Base-by-base conservation (phyloP, 2,797 vertebrate species). In the Leucoraja ocellata region DNA sequence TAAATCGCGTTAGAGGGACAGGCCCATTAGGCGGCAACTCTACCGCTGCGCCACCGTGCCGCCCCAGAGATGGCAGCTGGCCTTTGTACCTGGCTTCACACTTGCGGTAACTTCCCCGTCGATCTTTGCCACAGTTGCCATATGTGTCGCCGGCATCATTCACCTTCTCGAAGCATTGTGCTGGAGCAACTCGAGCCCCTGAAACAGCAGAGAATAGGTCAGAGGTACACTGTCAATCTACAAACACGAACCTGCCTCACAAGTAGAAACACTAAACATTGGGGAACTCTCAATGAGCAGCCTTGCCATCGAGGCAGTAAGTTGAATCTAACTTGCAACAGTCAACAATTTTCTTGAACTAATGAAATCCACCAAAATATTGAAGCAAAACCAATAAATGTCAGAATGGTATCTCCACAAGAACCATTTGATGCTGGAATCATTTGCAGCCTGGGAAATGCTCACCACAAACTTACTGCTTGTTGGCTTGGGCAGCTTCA, bases 51-150 rank as follows among this genome's bases (percentile, higher is more conserved):
- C 46, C 46, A 46, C 46, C 46, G 46, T 46, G 46, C 46, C 46
- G 46, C 46, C 46, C 46, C 46, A 46, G 46, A 46, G 46, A 46
- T 36, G 39, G 65, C 25, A 39, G 36, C 8, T 71, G 16, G 0
- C 63, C 54, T 0, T 68, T 77, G 96, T 95, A 99, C 99, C 97
- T 98, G 58, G 95, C 95, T 83, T 95, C 96, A 94, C 99, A 99
- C 93, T 96, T 97, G 95, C 95, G 98, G 96, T 98, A 98, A 93
- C 95, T 96, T 80, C 98, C 98, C 0, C 96, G 94, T 86, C 96
- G 94, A 95, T 99, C 97, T 95, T 98, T 99, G 77, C 99, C 99
- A 93, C 99, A 99, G 97, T 99, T 99, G 54, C 99, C 99, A 0
- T 96, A 99, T 94, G 97, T 94, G 96, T 99, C 98, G 16, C 99